A percentile compares a stretch with the other conserved stretches of the same genome.
phyloP scores from a whole-genome alignment of 2,113 vertebrate genomes.

The Notarius lentiginosus region DNA sequence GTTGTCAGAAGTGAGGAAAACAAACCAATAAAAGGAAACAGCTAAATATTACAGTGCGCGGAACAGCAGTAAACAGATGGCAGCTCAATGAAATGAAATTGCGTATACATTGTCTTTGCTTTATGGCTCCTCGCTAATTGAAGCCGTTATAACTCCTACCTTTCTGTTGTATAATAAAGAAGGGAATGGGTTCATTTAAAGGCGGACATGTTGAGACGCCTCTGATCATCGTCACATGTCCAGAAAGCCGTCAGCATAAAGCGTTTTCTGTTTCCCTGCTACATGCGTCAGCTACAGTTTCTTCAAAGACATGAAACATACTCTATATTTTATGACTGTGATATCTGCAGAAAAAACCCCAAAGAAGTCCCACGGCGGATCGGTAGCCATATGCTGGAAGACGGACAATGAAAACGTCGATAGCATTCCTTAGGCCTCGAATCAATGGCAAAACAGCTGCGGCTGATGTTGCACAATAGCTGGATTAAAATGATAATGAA shows the following conservation, averaged over 20 bases:
- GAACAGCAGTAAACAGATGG: conserved; percentile 80
- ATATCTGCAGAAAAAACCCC: conserved; percentile 59
- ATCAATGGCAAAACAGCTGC: conserved; percentile 63
- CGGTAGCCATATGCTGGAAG: conserved; percentile 75
- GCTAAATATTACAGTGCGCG: conserved; percentile 80
- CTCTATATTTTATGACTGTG: conserved; percentile 63
- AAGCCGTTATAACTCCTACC: conserved; percentile 78
- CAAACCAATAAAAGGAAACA: conserved; percentile 72
- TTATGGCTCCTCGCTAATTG: conserved; percentile 77
- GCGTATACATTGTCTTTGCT: conserved; percentile 79
- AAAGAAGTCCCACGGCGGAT: conserved; percentile 72
- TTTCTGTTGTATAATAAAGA: conserved; percentile 77
- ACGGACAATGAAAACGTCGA: conserved; percentile 62
- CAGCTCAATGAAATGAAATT: conserved; percentile 79
- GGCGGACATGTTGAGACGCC: conserved; percentile 68
- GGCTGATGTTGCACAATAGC: conserved; percentile 67
- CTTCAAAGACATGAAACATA: conserved; percentile 66
- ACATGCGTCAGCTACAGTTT: conserved; percentile 73
- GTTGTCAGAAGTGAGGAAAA: conserved; percentile 64
- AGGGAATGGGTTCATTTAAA: conserved; percentile 72
- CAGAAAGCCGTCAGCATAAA: conserved; percentile 57
- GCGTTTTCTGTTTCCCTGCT: conserved; percentile 62
- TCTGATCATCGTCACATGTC: conserved; percentile 69
- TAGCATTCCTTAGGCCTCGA: conserved; percentile 68
- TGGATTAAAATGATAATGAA: conserved; percentile 73